Evolutionary conservation across 1,140 invertebrate genomes (phyloP).

Genomic region (Hydropsyche tenuis): DNA sequence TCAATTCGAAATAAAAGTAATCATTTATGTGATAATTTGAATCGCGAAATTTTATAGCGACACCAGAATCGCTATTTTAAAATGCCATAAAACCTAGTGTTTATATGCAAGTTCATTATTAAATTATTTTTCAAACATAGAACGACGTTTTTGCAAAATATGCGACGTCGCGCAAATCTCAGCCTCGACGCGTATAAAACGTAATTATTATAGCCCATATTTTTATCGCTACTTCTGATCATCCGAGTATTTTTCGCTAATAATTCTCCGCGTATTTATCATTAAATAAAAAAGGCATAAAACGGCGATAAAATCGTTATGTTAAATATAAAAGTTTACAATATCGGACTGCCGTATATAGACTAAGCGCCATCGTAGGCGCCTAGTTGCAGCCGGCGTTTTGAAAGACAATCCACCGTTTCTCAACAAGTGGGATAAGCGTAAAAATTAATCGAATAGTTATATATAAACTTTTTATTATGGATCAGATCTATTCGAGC

Average conservation of each 20-base stretch:
- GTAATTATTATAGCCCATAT: not conserved
- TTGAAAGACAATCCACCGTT: not conserved
- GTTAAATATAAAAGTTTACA: not conserved
- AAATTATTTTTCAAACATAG: no score
- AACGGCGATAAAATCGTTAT: slow-evolving; percentile 15
- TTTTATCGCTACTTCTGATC: slow-evolving; percentile 10
- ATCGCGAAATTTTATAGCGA: no score
- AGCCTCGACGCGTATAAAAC: not conserved
- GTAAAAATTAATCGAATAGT: not conserved
- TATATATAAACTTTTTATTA: not conserved
- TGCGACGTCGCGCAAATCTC: no score
- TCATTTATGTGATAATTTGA: no score
- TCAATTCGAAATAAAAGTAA: no score
- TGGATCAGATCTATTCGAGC: no score
- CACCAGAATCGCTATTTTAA: no score
- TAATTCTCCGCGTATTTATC: slow-evolving; percentile 10
- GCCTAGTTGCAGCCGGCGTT: not conserved
- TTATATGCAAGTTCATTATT: no score
- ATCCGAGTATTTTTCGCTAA: not conserved
- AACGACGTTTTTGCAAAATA: no score
- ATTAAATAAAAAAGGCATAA: slow-evolving; percentile 25
- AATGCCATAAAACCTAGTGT: no score
- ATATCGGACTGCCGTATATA: slow-evolving; percentile 7
- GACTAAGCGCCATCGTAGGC: slow-evolving; percentile 14
- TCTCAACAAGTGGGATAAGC: not conserved